Conservation (phyloP, 1,140 invertebrate genomes). For the Pentalonia nigronervosa region DNA sequence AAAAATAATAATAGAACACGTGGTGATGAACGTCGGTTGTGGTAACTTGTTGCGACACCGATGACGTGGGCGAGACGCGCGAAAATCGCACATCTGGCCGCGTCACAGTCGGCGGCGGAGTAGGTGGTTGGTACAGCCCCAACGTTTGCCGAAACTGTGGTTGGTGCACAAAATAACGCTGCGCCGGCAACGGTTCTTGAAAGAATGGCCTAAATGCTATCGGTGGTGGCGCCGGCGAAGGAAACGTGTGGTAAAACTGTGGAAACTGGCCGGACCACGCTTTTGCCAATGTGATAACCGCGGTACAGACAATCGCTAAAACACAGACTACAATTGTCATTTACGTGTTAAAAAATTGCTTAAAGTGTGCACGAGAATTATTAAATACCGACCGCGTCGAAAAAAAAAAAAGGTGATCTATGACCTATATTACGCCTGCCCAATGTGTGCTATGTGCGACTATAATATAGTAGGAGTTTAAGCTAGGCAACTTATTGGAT, state of each 20-base stretch:
- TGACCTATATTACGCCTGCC: too few relatives aligned
- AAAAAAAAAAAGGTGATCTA: too few relatives aligned
- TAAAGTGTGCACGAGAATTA: too few relatives aligned
- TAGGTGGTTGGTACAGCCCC: not conserved
- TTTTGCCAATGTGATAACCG: not conserved
- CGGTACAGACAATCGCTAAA: not conserved
- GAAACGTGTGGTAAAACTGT: not conserved
- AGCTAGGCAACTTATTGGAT: not conserved
- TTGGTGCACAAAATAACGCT: not conserved
- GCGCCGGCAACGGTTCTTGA: not conserved
- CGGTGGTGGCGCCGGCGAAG: not conserved
- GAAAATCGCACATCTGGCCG: not conserved
- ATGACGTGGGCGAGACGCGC: not conserved
- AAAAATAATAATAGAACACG: constrained; percentile 19
- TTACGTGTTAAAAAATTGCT: not conserved
- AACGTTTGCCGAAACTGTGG: constrained; percentile 24
- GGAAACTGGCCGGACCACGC: constrained; percentile 34
- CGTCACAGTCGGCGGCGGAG: not conserved
- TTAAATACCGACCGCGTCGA: too few relatives aligned
- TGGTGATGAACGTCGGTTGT: not conserved
- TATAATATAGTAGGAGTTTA: too few relatives aligned
- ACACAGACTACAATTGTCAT: not conserved
- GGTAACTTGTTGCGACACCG: not conserved
- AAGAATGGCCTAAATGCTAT: not conserved
- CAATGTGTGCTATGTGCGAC: too few relatives aligned